phyloP scores from a whole-genome alignment of 1,140 invertebrate genomes.

The Drosophila ananassae region DNA sequence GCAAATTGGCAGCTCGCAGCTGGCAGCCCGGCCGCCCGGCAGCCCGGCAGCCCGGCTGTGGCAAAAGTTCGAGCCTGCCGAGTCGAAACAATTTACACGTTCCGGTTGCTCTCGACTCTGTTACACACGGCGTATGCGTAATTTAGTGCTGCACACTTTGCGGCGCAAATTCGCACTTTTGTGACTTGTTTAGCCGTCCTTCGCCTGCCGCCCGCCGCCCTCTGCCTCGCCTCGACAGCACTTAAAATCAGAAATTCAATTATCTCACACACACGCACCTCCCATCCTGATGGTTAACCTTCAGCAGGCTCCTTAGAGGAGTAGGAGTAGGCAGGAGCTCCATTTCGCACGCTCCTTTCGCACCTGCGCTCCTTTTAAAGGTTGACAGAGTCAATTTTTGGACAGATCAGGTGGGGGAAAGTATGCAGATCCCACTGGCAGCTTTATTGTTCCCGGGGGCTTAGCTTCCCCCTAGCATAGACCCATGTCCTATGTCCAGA shows the following conservation, averaged over 20 bases:
- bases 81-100: constrained; percentile 66
- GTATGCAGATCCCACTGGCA: constrained; percentile 15
- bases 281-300: background rate
- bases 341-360: constrained; percentile 74
- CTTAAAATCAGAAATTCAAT: constrained; percentile 82
- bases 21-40: background rate
- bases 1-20: constrained; percentile 68
- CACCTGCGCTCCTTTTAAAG: constrained; percentile 66
- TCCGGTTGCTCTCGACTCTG: constrained; percentile 32
- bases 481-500: background rate
- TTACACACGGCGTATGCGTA: constrained; percentile 75
- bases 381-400: constrained; percentile 28
- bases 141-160: constrained; percentile 79
- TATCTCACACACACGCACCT: constrained; percentile 53
- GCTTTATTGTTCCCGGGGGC: constrained; percentile 54
- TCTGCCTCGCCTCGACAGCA: constrained; percentile 48
- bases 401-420: background rate
- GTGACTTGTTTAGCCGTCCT: constrained; percentile 67
- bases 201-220: background rate
- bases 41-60: background rate
- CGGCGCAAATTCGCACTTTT: constrained; percentile 76
- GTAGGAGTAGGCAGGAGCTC: constrained; percentile 16
- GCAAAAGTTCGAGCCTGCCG: constrained; percentile 13
- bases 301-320: background rate
- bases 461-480: too few species aligned